Evolutionary conservation across 2,797 vertebrate species (phyloP).

Genomic region (Ptychobarbus kaznakovi): DNA sequence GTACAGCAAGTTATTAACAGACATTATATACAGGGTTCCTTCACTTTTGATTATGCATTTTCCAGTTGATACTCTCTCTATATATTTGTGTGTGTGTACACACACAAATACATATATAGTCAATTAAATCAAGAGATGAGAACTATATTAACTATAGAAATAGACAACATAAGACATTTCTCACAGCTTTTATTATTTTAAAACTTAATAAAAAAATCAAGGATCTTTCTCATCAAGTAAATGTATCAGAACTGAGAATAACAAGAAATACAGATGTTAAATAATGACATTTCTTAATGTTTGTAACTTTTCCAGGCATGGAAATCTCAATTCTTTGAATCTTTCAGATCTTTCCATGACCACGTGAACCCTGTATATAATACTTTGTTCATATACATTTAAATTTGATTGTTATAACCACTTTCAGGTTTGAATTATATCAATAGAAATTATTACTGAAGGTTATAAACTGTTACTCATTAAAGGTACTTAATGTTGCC

Average conservation of each 20-base stretch:
- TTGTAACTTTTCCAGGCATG: background rate
- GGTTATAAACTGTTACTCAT: constrained; percentile 3
- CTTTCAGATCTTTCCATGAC: background rate
- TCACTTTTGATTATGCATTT: background rate
- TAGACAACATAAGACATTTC: no score
- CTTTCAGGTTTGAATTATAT: background rate
- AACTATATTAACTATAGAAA: background rate
- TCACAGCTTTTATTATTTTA: background rate
- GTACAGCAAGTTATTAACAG: background rate
- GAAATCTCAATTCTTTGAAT: background rate
- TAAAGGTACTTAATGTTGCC: background rate
- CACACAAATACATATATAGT: background rate
- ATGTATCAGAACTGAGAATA: background rate
- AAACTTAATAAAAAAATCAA: background rate
- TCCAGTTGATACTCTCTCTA: background rate
- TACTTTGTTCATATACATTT: background rate
- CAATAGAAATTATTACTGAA: background rate
- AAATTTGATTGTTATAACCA: background rate
- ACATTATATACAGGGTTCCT: background rate
- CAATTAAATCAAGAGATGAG: background rate
- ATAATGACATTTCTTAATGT: background rate
- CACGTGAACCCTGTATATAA: background rate
- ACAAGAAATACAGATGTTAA: background rate
- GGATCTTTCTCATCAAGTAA: no score
- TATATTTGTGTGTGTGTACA: background rate